phyloP scores from a whole-genome alignment of 2,113 vertebrate genomes.

The Alces alces region DNA sequence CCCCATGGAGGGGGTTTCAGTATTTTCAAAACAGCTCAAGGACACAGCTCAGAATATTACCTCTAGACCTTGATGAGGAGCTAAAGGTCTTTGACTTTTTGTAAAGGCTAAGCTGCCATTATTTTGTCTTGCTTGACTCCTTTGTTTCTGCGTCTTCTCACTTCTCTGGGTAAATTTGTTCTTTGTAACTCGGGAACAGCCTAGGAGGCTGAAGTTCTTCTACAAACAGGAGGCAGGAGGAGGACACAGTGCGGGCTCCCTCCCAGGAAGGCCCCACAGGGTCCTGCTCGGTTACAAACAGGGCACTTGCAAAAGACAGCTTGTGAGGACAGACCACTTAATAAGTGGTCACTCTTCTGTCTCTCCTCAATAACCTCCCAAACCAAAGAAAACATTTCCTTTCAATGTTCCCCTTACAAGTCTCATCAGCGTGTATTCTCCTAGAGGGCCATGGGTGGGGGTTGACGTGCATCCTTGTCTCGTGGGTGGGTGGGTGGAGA shows the following conservation, averaged over 20 bases:
- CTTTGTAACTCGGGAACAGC: neutral
- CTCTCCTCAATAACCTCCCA: neutral
- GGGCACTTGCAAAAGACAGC: rapidly evolving
- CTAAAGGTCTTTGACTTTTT: neutral
- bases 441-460: neutral
- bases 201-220: neutral
- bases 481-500: neutral
- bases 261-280: neutral
- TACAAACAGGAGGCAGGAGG: neutral
- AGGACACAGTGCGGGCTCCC: rapidly evolving
- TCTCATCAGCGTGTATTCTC: rapidly evolving
- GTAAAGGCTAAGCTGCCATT: neutral
- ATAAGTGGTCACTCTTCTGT: neutral
- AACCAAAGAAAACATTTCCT: neutral
- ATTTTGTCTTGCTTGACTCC: neutral
- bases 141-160: too few species aligned
- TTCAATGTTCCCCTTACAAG: too few species aligned
- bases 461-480: rapidly evolving
- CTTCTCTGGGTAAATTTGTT: neutral
- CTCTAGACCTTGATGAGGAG: neutral
- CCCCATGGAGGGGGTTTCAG: too few species aligned
- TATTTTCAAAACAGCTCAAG: neutral
- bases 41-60: neutral
- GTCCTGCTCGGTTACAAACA: neutral
- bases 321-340: neutral